Evolutionary conservation across 2,888 invertebrate species (phyloP), one percentile per base, ranked within the genome.

Genomic region (Sylvicola cinctus): DNA sequence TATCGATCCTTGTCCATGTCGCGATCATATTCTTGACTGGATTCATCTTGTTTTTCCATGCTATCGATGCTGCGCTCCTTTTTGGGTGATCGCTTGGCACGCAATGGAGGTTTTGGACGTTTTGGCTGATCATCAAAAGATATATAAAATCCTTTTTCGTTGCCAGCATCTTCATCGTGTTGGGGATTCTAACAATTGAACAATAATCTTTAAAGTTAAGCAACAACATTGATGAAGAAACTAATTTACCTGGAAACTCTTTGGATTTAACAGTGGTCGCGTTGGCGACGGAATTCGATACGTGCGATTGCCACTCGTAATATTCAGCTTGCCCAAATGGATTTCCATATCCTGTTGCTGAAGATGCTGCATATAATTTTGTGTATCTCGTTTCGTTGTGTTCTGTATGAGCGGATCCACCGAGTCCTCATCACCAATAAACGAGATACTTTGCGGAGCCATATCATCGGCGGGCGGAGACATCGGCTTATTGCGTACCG

Each of bases 401-500:
- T 36, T 12, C 4, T 27, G 29, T 45, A 60, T 58, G 31, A 55
- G 48, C 39, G 55, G 54, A 5, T 58, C 58, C 5, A 43, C 44
- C 12, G 53, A 52, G 54, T 65, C 65, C 16, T 70, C 67, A 54
- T 69, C 74, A 49, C 84, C 85, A 44, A 87, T 85, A 50, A 88
- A 88, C 36, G 85, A 87, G 48, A 88, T 87, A 60, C 80, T 85
- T 54, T 88, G 88, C 0, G 88, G 87, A 46, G 84, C 85, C 85
- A 88, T 87, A 50, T 84, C 84, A 50, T 83, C 84, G 15, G 70
- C 70, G 35, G 74, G 69, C 17, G 73, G 74, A 29, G 74, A 70
- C 31, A 43, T 39, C 42, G 51, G 43, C 10, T 41, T 30, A 32
- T 43, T 43, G 43, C 48, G 45, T 47, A 55, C 47, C 38, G 47